Evolutionary conservation across 2,888 invertebrate genomes (phyloP), one percentile per base, ranked within the genome.

Genomic region (Ferdinandea cuprea): DNA sequence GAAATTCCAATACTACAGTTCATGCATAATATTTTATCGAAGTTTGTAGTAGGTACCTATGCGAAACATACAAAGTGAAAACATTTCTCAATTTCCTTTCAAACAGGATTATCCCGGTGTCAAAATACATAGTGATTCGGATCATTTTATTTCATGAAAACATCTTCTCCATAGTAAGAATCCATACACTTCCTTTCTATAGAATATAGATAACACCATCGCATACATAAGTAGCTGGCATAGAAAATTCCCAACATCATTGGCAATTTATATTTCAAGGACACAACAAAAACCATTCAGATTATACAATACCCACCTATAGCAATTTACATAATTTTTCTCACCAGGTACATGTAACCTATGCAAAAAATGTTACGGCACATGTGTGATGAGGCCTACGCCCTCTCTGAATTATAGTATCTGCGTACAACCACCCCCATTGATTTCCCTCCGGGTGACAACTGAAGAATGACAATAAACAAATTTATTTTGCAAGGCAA

Each of bases 371-470:
- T 35, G 35, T 35, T n/a, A 3, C 9, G 11, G 32, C 11, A n/a
- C n/a, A 35, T 11, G 0, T n/a, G 13, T 6, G 13, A 5, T 5
- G 37, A n/a, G n/a, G 35, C 37, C 13, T 37, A 37, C 37, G n/a
- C 5, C 11, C n/a, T n/a, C 5, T 8, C 46, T 54, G 44, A 56
- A 15, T 54, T 46, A 35, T n/a, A n/a, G n/a, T n/a, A 35, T 56
- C 54, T 25, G 25, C 4, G n/a, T n/a, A n/a, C n/a, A n/a, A n/a
- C n/a, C n/a, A n/a, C n/a, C 13, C 15, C 46, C 25, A 68, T 35
- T 68, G 68, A 68, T 68, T 68, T 68, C 68, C 54, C 68, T 46
- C 21, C 37, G 68, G 68, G 25, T 56, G 56, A 46, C 32, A 68
- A 54, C 30, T 21, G 25, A 44, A 44, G 54, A 46, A n/a, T 35